Percentiles rank a stretch among this genome's conserved stretches.
phyloP scores from a whole-genome alignment of 2,113 vertebrate species.

The Naja naja region DNA sequence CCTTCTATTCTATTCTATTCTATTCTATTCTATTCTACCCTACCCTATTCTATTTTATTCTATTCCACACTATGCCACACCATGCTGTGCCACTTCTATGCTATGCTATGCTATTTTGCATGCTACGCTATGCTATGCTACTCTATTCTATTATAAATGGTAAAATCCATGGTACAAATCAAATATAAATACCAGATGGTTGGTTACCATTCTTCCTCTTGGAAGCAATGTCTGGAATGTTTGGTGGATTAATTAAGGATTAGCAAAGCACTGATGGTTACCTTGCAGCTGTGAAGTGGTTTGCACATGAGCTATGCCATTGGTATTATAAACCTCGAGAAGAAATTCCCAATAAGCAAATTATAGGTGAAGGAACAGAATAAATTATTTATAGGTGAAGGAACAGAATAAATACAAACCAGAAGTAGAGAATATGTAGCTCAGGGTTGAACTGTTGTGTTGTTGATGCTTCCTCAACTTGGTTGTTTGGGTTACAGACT shows the following conservation, averaged over 20 bases:
- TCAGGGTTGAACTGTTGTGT: neutral
- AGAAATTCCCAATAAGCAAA: neutral
- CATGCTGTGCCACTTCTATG: no score
- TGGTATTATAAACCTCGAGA: neutral
- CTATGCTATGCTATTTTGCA: no score
- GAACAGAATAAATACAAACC: neutral
- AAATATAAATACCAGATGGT: conserved; percentile 11
- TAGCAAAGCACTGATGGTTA: neutral
- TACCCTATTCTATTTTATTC: no score
- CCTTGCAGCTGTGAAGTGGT: neutral
- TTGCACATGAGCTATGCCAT: neutral
- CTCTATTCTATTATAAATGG: neutral
- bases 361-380: neutral
- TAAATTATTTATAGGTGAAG: no score
- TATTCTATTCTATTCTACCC: no score
- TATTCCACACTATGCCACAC: no score
- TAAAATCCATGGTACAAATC: conserved; percentile 37
- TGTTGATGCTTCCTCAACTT: neutral
- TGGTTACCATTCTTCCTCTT: neutral
- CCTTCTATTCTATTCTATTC: no score
- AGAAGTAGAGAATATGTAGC: neutral
- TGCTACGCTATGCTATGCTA: no score
- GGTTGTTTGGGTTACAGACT: neutral
- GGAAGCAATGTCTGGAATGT: neutral
- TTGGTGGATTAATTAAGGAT: neutral